Evolutionary conservation across 2,113 vertebrate genomes (phyloP), one percentile per base, ranked within the genome.

Genomic region (Oostethus manadensis): DNA sequence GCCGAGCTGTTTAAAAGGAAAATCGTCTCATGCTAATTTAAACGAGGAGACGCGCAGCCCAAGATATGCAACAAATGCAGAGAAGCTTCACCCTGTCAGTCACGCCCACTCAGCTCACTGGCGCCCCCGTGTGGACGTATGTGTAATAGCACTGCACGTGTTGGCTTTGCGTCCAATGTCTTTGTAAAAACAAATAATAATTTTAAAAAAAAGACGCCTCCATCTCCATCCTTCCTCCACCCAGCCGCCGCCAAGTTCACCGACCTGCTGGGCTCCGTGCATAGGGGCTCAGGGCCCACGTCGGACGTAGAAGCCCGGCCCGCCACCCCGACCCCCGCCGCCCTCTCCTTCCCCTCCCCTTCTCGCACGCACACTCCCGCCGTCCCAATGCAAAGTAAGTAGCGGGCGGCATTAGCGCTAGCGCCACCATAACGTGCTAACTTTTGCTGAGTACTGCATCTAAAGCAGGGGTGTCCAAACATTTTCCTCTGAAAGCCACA

Each of bases 301-400:
- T 48, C 81, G n/a, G 92, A 93, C 72, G 80, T 79, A 17, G 88
- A 92, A 83, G 90, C 81, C 60, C 81, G 80, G 54, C 22, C 75
- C 63, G 54, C 54, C 14, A 88, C 76, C 22, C 80, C 86, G 18
- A 84, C 86, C 75, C 75, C 62, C 33, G 9, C 73, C 17, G 63
- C 58, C 66, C 50, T 74, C 66, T 68, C 79, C 15, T 18, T 71
- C 58, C 48, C 6, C 67, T 17, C 66, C 62, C 64, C 53, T 73
- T 63, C 64, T 74, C 8, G 70, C 70, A 64, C 86, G 29, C 86
- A 87, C 69, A 79, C 86, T 80, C 88, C 88, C 16, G 83, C 59
- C 70, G 79, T 81, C 81, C 88, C 90, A 68, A 89, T 89, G 87
- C 90, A 91, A 89, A 88, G 91, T 92, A 86, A 92, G 90, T 92